phyloP scores from a whole-genome alignment of 2,888 invertebrate genomes.

The Onthophagus sagittarius region DNA sequence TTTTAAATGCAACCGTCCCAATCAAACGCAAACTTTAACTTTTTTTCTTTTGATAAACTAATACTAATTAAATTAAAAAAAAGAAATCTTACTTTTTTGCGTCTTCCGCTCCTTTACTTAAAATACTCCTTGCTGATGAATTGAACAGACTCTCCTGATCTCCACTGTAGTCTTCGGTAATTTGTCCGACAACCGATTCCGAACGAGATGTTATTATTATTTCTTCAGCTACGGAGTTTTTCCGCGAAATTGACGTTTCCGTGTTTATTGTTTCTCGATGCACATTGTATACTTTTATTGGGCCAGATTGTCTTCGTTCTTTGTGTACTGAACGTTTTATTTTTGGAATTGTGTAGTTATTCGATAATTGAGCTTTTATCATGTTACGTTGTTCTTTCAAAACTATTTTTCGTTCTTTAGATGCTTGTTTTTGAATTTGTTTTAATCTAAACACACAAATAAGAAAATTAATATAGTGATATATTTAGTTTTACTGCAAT shows the following conservation, averaged over 20 bases:
- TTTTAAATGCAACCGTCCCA: neutral
- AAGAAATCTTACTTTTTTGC: slow-evolving; percentile 32
- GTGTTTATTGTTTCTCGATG: slow-evolving; percentile 43
- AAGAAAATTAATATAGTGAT: slow-evolving; percentile 6
- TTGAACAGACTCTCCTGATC: slow-evolving; percentile 16
- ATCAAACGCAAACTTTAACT: neutral
- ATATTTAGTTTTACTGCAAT: neutral
- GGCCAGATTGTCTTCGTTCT: slow-evolving; percentile 46
- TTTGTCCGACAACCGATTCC: slow-evolving; percentile 31
- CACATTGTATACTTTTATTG: slow-evolving; percentile 52
- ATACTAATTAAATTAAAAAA: neutral
- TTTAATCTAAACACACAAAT: slow-evolving; percentile 45
- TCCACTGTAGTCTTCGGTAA: slow-evolving; percentile 26
- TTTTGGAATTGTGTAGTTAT: slow-evolving; percentile 49
- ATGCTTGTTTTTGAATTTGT: slow-evolving; percentile 53
- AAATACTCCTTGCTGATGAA: slow-evolving; percentile 17
- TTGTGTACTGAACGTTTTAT: slow-evolving; percentile 49
- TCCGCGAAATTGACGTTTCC: slow-evolving; percentile 42
- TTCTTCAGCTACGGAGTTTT: slow-evolving; percentile 38
- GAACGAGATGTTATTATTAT: slow-evolving; percentile 38
- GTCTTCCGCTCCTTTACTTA: slow-evolving; percentile 28
- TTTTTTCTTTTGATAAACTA: neutral
- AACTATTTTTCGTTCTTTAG: slow-evolving; percentile 53
- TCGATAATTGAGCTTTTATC: slow-evolving; percentile 53
- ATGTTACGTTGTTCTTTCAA: slow-evolving; percentile 53